These are phyloP conservation scores for Ailuropoda melanoleuca DNA, from an alignment of 2,113 vertebrate species.

Conservation along the genomic window DNA sequence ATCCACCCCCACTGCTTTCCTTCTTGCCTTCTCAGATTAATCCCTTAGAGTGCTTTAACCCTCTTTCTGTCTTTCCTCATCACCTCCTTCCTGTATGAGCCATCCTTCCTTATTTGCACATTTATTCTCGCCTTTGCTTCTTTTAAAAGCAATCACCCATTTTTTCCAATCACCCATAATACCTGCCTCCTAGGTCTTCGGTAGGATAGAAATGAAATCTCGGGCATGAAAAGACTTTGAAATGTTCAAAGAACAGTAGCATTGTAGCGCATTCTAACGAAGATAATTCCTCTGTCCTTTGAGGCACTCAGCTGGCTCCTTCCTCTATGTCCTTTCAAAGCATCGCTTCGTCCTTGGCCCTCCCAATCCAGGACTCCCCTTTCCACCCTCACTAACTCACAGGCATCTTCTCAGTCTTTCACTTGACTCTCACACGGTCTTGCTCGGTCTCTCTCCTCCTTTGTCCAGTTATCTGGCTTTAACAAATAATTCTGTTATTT, in stretches of 20 bases:
- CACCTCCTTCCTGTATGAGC: neutral
- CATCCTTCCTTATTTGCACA: neutral
- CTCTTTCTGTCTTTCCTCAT: neutral
- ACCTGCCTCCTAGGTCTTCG: neutral
- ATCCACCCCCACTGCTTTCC: neutral
- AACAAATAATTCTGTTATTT: neutral
- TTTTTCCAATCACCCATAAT: neutral
- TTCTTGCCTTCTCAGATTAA: neutral
- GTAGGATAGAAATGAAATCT: constrained; percentile 31
- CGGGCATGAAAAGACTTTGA: constrained; percentile 3
- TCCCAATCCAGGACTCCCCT: neutral
- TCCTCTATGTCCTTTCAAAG: neutral
- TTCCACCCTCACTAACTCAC: neutral
- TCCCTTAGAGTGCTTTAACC: neutral
- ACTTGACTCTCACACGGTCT: neutral
- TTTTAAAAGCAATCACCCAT: neutral
- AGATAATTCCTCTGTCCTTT: fast-evolving
- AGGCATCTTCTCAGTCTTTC: neutral
- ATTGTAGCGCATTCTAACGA: fast-evolving
- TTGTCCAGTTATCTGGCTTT: neutral
- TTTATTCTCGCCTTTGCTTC: neutral
- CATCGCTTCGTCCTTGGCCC: neutral
- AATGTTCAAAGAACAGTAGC: neutral
- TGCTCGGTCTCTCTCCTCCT: neutral
- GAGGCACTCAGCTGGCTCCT: neutral